These are phyloP conservation scores for Eulemur coronatus DNA, from an alignment of 2,797 vertebrate species.

Conservation along the genomic window DNA sequence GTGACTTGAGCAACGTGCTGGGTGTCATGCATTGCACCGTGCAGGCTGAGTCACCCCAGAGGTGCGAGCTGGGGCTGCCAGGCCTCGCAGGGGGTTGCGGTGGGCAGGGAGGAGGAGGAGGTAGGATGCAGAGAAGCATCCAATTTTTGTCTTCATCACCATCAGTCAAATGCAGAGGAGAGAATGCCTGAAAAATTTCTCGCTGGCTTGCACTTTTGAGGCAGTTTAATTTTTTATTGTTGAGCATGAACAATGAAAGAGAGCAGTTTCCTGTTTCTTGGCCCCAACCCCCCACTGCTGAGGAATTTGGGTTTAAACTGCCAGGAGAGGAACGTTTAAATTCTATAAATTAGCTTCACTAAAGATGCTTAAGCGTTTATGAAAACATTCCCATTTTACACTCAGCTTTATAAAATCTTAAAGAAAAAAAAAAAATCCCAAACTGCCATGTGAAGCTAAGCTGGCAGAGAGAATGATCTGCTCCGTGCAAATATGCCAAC, in stretches of 20 bases:
- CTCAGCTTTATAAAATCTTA: slow-evolving; percentile 65
- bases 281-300: not conserved
- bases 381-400: slow-evolving; percentile 73
- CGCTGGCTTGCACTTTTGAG: slow-evolving; percentile 53
- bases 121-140: not conserved
- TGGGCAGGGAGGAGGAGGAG: not conserved
- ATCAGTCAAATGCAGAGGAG: not conserved
- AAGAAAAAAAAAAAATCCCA: slow-evolving; percentile 4
- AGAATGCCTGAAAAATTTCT: not conserved
- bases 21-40: not conserved
- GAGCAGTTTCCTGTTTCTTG: slow-evolving; percentile 46
- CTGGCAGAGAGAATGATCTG: slow-evolving; percentile 14
- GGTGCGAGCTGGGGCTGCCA: not conserved
- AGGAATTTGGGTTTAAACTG: slow-evolving; percentile 48
- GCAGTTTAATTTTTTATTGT: slow-evolving; percentile 65
- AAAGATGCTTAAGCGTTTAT: slow-evolving; percentile 74
- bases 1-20: not conserved
- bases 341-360: slow-evolving; percentile 71
- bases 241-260: slow-evolving; percentile 40
- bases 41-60: not conserved
- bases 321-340: slow-evolving; percentile 57
- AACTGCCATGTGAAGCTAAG: not conserved
- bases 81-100: not conserved
- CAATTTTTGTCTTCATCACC: not conserved
- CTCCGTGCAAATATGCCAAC: slow-evolving; percentile 20